Conservation (phyloP, 2,888 invertebrate species). For the Anagyrus pseudococci region DNA sequence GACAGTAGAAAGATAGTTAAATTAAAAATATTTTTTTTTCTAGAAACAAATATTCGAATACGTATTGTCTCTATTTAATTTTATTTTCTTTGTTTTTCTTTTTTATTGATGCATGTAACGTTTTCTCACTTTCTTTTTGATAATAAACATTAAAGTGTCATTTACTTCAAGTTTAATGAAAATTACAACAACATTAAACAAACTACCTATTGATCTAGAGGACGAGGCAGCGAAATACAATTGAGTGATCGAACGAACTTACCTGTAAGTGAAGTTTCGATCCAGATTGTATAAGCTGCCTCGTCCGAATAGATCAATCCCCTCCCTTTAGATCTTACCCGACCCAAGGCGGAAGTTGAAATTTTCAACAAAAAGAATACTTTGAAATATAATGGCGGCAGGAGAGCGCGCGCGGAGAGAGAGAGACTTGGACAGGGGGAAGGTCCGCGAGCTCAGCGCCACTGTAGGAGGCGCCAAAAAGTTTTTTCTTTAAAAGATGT, state of each 20-base stretch:
- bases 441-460: too few species aligned
- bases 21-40: not conserved
- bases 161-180: too few species aligned
- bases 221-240: conserved; percentile 4
- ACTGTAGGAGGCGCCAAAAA: too few species aligned
- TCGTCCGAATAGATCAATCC: not conserved
- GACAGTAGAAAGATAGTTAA: not conserved
- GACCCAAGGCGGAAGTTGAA: too few species aligned
- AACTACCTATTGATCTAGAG: conserved; percentile 1
- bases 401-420: too few species aligned
- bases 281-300: not conserved
- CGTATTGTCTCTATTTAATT: not conserved
- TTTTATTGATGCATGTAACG: not conserved
- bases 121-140: too few species aligned
- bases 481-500: too few species aligned
- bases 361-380: too few species aligned
- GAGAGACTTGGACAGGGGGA: too few species aligned
- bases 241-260: not conserved
- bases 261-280: not conserved
- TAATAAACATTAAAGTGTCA: too few species aligned
- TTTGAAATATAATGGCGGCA: too few species aligned
- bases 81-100: not conserved
- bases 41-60: not conserved
- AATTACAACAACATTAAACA: not conserved
- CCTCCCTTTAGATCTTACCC: not conserved